Evolutionary conservation across 2,888 invertebrate genomes (phyloP), one percentile per base, ranked within the genome.

Genomic region (Bombyx huttoni): DNA sequence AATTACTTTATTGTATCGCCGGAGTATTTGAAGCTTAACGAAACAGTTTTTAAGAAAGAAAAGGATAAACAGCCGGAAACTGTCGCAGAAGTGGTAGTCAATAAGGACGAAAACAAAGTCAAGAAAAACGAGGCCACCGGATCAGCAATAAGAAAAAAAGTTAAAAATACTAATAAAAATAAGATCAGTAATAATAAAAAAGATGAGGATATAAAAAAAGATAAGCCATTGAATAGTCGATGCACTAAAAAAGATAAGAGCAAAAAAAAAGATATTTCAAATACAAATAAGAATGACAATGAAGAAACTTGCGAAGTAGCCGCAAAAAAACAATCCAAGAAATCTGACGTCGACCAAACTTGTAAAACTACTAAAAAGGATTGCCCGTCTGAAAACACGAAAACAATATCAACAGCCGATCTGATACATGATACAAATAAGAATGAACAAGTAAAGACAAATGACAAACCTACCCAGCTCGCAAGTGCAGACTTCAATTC

Each of bases 1-100:
- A 78, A 75, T 57, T 75, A 79, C 55, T 67, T 69, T 48, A 63
- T 69, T 47, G 49, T 70, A 48, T 71, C 76, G 12, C 58, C 69
- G 9, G 69, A 68, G 10, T 60, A 64, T 53, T 57, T 64, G 2
- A 56, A 59, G 55, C 50, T 58, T 10, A 63, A 60, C 48, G 52
- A 53, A 45, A 64, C 13, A 5, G 46, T 46, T 34, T 14, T 13
- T 34, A 13, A 35, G 10, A 40, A 0, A 40, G 40, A 13, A 58
- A 54, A 46, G 61, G 48, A 45, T 55, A 51, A 50, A 57, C 51
- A 12, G 45, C 12, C 7, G 58, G 34, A 49, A 13, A 12, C 47
- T 8, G 14, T 33, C 3, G 49, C 13, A 0, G 24, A 35, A 10
- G 47, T 33, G 13, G 3, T 8, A 34, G 3, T 7, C 1, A 47